A percentile compares a stretch with the other conserved stretches of the same genome.
Evolutionary conservation across 2,888 invertebrate species (phyloP).

Genomic region (Dusona sp.): DNA sequence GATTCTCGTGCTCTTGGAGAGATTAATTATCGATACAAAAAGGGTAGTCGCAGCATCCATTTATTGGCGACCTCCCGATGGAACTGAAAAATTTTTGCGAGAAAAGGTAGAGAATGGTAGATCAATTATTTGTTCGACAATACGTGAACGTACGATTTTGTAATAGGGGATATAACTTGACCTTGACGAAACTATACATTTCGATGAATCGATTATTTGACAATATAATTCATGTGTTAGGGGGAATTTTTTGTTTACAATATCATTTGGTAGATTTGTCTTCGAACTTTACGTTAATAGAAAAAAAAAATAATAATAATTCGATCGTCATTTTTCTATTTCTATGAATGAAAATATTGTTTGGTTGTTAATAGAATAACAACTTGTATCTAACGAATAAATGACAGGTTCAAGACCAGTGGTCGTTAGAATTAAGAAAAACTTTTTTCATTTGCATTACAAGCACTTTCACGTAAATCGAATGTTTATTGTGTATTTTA

Average conservation of each 20-base stretch:
- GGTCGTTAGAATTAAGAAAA: too few species aligned
- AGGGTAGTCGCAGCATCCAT: conserved; percentile 4
- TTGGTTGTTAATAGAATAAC: too few species aligned
- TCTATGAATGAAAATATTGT: too few species aligned
- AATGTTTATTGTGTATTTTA: too few species aligned
- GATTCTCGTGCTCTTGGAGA: neutral
- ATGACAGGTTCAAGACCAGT: too few species aligned
- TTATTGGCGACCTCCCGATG: neutral
- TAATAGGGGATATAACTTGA: conserved; percentile 1
- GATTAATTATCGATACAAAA: conserved; percentile 40
- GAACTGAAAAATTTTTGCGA: neutral
- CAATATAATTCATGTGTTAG: neutral
- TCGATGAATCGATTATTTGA: conserved; percentile 24
- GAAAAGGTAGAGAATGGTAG: neutral
- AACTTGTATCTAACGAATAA: too few species aligned
- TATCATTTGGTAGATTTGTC: neutral
- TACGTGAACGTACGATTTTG: neutral
- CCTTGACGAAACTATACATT: conserved; percentile 25
- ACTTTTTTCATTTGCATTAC: too few species aligned
- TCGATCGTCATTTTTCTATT: too few species aligned
- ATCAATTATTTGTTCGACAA: neutral
- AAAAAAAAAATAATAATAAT: too few species aligned
- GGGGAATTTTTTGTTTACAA: neutral
- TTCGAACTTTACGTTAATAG: too few species aligned
- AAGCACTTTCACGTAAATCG: too few species aligned